Evolutionary conservation across 2,797 vertebrate species (phyloP), one percentile per base, ranked within the genome.

Genomic region (Lycodopsis pacificus): DNA sequence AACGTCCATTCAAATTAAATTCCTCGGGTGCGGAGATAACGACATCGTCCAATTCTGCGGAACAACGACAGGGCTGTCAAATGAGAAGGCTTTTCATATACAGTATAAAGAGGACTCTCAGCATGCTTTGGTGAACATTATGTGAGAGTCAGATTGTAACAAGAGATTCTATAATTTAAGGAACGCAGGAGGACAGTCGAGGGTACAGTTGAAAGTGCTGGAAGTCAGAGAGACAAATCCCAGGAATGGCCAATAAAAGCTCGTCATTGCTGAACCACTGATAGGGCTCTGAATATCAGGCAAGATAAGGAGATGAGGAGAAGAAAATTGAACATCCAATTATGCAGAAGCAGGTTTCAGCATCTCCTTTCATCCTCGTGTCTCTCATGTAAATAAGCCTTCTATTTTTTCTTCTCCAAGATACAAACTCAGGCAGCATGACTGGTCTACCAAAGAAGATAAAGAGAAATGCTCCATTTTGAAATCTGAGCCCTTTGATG

Each of bases 1-100:
- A 95, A 95, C 86, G 93, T 94, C 92, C 76, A 82, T 92, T 95
- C 90, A 90, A 94, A 94, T 95, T 88, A 92, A 92, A 93, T 91
- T 93, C 88, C 81, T 88, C 7, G 70, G 82, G 91, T 86, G 83
- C 54, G 25, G 86, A 88, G 92, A 92, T 92, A 94, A 95, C 68
- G 73, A 89, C 88, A 77, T 84, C 27, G 54, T 40, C 65, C 63
- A 71, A 78, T 88, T 84, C 76, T 42, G 80, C 22, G 10, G 80
- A 89, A 89, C 84, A 74, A 79, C 15, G 53, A 62, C 73, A 3
- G 54, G 48, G 71, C 74, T 83, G 88, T 73, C 27, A 62, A 75
- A 87, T 53, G 73, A 80, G 54, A 86, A 78, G n/a, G 70, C 61
- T 71, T 20, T 65, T 74, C 79, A 75, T 87, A 72, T 61, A 27